These are phyloP conservation scores for Channa maculata DNA, from an alignment of 2,113 vertebrate species.

Conservation along the genomic window DNA sequence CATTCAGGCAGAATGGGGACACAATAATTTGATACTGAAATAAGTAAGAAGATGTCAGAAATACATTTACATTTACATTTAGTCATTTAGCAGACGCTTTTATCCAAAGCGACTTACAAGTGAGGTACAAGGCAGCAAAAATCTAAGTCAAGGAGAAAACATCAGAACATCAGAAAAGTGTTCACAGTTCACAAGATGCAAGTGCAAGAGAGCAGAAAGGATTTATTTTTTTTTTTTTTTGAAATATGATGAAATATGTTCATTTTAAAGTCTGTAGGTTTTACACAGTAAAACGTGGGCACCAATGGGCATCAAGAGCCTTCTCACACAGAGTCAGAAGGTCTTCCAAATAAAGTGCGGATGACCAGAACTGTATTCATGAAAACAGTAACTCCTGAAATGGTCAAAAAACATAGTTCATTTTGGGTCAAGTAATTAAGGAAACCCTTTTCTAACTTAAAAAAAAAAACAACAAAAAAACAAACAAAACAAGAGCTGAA, in stretches of 20 bases:
- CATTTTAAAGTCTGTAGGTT: conserved; percentile 31
- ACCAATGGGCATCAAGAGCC: conserved; percentile 16
- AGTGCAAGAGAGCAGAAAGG: no score
- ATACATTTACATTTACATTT: no score
- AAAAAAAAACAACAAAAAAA: neutral
- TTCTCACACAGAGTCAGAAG: conserved; percentile 14
- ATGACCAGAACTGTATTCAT: conserved; percentile 28
- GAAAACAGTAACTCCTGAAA: neutral
- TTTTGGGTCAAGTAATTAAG: conserved; percentile 51
- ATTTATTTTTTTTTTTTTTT: no score
- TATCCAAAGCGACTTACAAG: no score
- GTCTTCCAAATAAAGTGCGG: neutral
- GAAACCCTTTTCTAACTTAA: conserved; percentile 9
- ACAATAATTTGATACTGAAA: conserved; percentile 60
- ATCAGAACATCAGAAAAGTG: no score
- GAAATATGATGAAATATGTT: conserved; percentile 23
- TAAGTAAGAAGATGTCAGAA: conserved; percentile 40
- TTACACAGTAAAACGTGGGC: neutral
- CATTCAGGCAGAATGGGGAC: conserved; percentile 73
- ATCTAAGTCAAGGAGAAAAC: no score
- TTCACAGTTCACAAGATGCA: no score
- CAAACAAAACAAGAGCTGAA: neutral
- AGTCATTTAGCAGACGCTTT: no score
- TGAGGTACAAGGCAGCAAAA: no score
- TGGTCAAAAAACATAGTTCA: conserved; percentile 7